Conservation (phyloP, 1,140 invertebrate species). For the Drosophila rufa region DNA sequence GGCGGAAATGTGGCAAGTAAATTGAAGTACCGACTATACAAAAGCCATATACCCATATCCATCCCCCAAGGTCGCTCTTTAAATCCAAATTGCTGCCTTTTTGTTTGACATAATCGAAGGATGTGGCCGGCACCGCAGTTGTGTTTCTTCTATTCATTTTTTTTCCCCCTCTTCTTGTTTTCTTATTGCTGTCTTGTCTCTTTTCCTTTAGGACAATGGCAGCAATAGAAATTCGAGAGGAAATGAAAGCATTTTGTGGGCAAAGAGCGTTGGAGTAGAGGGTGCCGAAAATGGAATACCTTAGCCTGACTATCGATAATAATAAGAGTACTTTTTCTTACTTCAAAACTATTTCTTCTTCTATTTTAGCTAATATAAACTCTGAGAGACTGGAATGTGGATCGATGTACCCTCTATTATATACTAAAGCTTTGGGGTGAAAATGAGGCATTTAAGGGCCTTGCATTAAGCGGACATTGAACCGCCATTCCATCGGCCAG, state of each 20-base stretch:
- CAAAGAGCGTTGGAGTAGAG: background rate
- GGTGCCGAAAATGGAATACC: background rate
- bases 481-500: constrained; percentile 28
- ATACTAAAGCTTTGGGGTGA: background rate
- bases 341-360: background rate
- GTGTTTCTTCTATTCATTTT: constrained; percentile 8
- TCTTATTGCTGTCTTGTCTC: constrained; percentile 33
- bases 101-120: constrained; percentile 74
- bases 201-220: constrained; percentile 11
- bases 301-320: background rate
- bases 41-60: constrained; percentile 21
- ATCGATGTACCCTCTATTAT: background rate
- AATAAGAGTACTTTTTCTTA: background rate
- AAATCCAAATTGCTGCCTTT: constrained; percentile 73
- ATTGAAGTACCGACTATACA: constrained; percentile 52
- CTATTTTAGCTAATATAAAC: background rate
- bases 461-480: constrained; percentile 62
- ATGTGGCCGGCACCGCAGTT: constrained; percentile 39
- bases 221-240: constrained; percentile 23
- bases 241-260: constrained; percentile 42
- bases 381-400: too few relatives aligned
- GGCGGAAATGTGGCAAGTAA: constrained; percentile 73
- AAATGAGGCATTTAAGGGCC: background rate
- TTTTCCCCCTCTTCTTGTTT: constrained; percentile 2
- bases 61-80: constrained; percentile 60